Base-by-base conservation (phyloP, 2,888 invertebrate species). In the Dasysyrphus tricinctus region DNA sequence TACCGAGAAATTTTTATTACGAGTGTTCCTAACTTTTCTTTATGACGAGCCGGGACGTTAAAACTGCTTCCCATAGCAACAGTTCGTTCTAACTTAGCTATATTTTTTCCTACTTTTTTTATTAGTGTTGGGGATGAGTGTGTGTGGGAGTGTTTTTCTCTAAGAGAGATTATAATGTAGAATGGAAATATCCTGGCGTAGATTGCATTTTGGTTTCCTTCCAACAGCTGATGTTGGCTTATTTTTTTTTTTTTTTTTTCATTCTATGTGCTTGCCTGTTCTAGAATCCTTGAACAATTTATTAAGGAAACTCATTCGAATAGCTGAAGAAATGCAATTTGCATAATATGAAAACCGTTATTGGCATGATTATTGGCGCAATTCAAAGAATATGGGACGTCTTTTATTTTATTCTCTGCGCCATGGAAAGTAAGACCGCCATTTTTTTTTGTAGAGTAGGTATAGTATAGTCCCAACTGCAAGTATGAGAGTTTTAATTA, bases 341-440 rank as follows among this genome's bases (percentile, higher is more conserved):
- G 81, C 81, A 82, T 86, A 82, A 72, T 75, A 78, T 72, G 59
- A 61, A 65, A 72, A 74, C 81, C 77, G 86, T 82, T 86, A 86
- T 86, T 86, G 86, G 86, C 86, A 82, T 86, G 86, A 86, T 86
- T 86, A 86, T 86, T 86, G 81, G 79, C 76, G 72, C 76, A 77
- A 73, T 84, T 76, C 76, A 73, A 29, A 51, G 57, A 61, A 84
- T 72, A 69, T 80, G 67, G 44, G 65, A 63, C 49, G 47, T 12
- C 42, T 78, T 69, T 69, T 24, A n/a, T 54, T 65, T 56, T 61
- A 11, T 32, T 44, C 12, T 14, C 6, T 7, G 14, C 32, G 54
- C 34, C 63, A 65, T 49, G 49, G 12, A 51, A 51, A 65, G 32
- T 34, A 47, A 49, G 34, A 16, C 65, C 67, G 37, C 76, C 54